A percentile compares a stretch with the other conserved stretches of the same genome.
Evolutionary conservation across 2,113 vertebrate genomes (phyloP).

Genomic region (Mustela nigripes): DNA sequence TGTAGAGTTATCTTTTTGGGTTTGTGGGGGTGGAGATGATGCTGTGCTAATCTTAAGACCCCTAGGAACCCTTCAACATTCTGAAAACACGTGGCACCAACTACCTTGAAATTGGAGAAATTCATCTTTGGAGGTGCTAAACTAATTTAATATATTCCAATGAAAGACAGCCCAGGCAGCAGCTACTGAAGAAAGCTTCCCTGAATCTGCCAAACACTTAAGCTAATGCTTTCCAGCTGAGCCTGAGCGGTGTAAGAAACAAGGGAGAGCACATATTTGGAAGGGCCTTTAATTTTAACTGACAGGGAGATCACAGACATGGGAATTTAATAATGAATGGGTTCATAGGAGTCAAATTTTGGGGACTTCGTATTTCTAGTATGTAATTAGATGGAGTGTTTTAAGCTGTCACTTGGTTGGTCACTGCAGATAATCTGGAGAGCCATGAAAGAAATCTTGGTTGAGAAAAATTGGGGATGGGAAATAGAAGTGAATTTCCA

Average conservation of each 20-base stretch:
- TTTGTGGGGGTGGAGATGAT: neutral
- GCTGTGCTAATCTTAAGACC: neutral
- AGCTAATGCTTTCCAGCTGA: neutral
- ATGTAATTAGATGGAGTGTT: neutral
- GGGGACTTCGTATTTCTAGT: neutral
- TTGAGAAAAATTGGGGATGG: neutral
- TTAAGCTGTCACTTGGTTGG: neutral
- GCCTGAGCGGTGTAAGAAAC: neutral
- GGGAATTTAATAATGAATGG: slow-evolving; percentile 30
- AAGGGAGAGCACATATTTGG: neutral
- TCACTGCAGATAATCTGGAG: neutral
- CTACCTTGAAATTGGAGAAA: neutral
- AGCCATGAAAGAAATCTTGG: neutral
- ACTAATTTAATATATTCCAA: neutral
- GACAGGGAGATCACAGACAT: neutral
- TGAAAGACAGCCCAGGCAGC: neutral
- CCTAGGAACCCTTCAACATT: neutral
- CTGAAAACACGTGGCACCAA: neutral
- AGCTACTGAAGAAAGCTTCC: neutral
- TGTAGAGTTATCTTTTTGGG: neutral
- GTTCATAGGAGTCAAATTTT: neutral
- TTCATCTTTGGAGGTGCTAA: slow-evolving; percentile 25
- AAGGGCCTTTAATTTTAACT: slow-evolving; percentile 23
- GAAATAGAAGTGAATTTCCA: slow-evolving; percentile 38
- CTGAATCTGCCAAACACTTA: neutral